Conservation (phyloP, 2,888 invertebrate genomes). For the Thysanoteuthis rhombus region DNA sequence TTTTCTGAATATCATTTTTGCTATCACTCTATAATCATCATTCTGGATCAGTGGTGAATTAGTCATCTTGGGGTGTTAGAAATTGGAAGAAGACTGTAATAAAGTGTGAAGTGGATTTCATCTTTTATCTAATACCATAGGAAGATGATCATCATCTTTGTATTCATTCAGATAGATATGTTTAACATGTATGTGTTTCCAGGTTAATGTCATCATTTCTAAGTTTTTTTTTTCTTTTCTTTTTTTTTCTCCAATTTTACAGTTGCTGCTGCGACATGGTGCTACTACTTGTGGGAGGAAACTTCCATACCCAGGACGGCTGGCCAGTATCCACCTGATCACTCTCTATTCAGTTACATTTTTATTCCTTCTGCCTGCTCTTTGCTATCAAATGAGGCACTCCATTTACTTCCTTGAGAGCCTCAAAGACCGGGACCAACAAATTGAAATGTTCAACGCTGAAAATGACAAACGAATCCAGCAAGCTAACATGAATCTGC, state of each 20-base stretch:
- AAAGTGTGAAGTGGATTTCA: too few species aligned
- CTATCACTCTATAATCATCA: too few species aligned
- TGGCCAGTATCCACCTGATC: neutral
- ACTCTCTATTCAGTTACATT: constrained; percentile 41
- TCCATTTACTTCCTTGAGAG: constrained; percentile 39
- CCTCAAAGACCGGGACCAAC: constrained; percentile 36
- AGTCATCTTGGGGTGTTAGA: too few species aligned
- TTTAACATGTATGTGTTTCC: too few species aligned
- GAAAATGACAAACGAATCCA: constrained; percentile 42
- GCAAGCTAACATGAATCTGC: constrained; percentile 36
- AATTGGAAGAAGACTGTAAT: too few species aligned
- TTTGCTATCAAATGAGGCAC: constrained; percentile 39
- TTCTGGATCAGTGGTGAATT: too few species aligned
- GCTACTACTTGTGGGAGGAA: neutral
- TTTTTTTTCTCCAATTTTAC: neutral
- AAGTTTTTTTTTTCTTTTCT: neutral
- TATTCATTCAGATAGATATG: too few species aligned
- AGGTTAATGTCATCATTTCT: too few species aligned
- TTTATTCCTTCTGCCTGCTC: constrained; percentile 41
- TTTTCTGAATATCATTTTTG: too few species aligned
- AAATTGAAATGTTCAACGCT: constrained; percentile 36
- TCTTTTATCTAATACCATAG: too few species aligned
- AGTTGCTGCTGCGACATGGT: neutral
- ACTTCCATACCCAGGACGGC: constrained; percentile 17
- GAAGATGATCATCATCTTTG: too few species aligned